phyloP scores from a whole-genome alignment of 2,113 vertebrate species.

The Gopherus evgoodei region DNA sequence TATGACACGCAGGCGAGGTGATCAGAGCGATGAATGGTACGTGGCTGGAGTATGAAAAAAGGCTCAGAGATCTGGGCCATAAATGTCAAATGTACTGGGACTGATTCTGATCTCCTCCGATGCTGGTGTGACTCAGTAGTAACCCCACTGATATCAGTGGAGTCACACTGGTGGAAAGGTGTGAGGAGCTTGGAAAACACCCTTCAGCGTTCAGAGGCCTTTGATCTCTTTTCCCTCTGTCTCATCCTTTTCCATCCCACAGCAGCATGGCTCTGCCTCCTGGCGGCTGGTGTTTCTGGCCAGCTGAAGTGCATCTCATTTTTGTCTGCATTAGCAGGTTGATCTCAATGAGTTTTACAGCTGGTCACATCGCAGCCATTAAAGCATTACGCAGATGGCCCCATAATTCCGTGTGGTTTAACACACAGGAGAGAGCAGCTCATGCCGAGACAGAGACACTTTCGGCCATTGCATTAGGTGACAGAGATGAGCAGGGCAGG shows the following conservation, averaged over 20 bases:
- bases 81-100: constrained; percentile 9
- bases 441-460: not conserved
- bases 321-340: not conserved
- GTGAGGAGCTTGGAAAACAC: constrained; percentile 30
- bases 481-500: not conserved
- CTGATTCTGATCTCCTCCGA: constrained; percentile 49
- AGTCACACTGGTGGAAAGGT: not conserved
- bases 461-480: not conserved
- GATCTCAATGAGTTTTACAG: not conserved
- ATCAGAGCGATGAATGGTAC: not conserved
- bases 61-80: constrained; percentile 26
- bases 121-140: not conserved
- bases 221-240: constrained; percentile 49
- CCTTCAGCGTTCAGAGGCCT: constrained; percentile 34
- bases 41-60: not conserved
- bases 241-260: not conserved
- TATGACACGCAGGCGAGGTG: not conserved
- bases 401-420: not conserved
- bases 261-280: not conserved
- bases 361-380: not conserved
- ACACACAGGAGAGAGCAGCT: not conserved
- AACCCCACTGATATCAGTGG: not conserved
- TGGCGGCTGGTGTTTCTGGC: not conserved
- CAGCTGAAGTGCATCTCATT: not conserved
- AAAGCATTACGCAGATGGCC: not conserved